Percentiles rank a stretch among this genome's conserved stretches.
phyloP scores from a whole-genome alignment of 2,888 invertebrate species.

The Chorisops tibialis region DNA sequence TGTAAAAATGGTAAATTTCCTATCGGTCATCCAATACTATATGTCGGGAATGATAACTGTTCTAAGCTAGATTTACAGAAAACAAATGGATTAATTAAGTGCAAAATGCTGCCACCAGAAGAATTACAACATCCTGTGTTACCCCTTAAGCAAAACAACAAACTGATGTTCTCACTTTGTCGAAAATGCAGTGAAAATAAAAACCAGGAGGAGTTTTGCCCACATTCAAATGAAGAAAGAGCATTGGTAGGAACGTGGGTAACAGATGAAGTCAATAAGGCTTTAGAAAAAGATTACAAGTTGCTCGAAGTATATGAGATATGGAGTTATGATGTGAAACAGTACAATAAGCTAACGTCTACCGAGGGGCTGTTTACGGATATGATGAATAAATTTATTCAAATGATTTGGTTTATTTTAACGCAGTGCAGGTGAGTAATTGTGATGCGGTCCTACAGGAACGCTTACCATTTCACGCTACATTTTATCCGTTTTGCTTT shows the following conservation, averaged over 20 bases:
- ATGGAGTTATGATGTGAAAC: background rate
- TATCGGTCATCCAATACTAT: background rate
- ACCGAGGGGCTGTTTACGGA: background rate
- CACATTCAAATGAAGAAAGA: background rate
- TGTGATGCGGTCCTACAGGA: no score
- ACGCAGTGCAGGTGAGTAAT: no score
- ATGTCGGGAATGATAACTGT: background rate
- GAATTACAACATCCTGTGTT: conserved; percentile 41
- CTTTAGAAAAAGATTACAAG: background rate
- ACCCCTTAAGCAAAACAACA: conserved; percentile 37
- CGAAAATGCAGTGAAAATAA: conserved; percentile 31
- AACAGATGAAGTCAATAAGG: background rate
- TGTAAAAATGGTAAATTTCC: background rate
- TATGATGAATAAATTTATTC: background rate
- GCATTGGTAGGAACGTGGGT: background rate
- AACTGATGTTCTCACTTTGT: conserved; percentile 40
- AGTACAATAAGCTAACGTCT: background rate
- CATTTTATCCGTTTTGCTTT: no score
- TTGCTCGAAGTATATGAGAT: background rate
- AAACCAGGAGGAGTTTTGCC: background rate
- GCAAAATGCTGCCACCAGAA: conserved; percentile 36
- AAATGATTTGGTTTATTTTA: no score
- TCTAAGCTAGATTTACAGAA: conserved; percentile 29
- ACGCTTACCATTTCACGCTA: no score
- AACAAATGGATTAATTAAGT: conserved; percentile 37